Percentiles rank a stretch among this genome's conserved stretches.
Conservation (phyloP, 2,888 invertebrate genomes). For the Cartodere bifasciata region DNA sequence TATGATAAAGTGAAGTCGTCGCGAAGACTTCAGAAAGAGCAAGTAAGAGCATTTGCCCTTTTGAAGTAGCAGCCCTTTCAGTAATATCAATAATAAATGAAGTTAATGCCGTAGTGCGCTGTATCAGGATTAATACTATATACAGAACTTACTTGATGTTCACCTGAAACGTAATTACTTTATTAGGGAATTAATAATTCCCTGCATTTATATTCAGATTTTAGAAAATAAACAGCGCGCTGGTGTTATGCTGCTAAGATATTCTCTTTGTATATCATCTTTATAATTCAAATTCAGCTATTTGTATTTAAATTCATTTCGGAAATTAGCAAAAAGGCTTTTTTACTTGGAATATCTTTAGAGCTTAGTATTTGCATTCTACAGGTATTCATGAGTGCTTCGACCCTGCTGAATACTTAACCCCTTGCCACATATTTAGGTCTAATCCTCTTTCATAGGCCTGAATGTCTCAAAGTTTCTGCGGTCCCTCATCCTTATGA, state of each 20-base stretch:
- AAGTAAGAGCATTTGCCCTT: slow-evolving; percentile 6
- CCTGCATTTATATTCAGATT: slow-evolving; percentile 26
- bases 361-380: too few relatives aligned
- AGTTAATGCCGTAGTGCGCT: slow-evolving; percentile 16
- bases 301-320: too few relatives aligned
- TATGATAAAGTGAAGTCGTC: slow-evolving; percentile 10
- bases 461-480: too few relatives aligned
- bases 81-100: slow-evolving; percentile 21
- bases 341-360: too few relatives aligned
- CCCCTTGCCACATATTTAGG: too few relatives aligned
- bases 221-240: slow-evolving; percentile 27
- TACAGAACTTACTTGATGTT: slow-evolving; percentile 20
- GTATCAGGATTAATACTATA: slow-evolving; percentile 17
- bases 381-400: too few relatives aligned
- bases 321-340: too few relatives aligned
- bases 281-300: slow-evolving; percentile 1
- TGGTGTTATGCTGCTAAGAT: slow-evolving; percentile 26
- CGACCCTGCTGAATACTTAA: too few relatives aligned
- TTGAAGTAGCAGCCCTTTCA: slow-evolving; percentile 8
- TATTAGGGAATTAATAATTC: slow-evolving; percentile 28
- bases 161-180: slow-evolving; percentile 26
- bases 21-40: slow-evolving; percentile 8
- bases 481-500: too few relatives aligned
- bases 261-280: slow-evolving; percentile 24
- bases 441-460: too few relatives aligned